Percentiles rank a stretch among this genome's conserved stretches.
phyloP scores from a whole-genome alignment of 2,113 vertebrate species.

The Otolemur garnettii region DNA sequence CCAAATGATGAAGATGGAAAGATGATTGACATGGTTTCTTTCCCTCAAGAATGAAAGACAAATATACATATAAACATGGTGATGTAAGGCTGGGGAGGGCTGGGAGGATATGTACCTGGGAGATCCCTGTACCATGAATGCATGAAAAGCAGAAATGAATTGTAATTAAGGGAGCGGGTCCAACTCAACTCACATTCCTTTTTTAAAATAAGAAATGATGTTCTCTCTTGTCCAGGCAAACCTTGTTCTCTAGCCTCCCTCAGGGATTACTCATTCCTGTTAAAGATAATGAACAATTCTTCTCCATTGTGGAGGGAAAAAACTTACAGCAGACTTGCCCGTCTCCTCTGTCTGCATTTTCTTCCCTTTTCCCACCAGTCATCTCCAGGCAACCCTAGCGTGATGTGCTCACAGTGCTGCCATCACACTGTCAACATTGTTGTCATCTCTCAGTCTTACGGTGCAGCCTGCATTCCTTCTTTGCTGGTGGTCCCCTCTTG shows the following conservation, averaged over 20 bases:
- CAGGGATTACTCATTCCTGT: neutral
- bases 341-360: neutral
- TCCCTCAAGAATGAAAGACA: neutral
- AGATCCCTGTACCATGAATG: neutral
- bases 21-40: neutral
- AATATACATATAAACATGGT: neutral
- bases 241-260: neutral
- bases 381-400: neutral
- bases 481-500: neutral
- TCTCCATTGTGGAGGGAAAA: neutral
- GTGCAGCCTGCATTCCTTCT: neutral
- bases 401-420: neutral
- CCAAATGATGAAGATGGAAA: neutral
- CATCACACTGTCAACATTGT: neutral
- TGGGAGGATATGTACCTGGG: too few species aligned
- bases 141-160: neutral
- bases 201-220: neutral
- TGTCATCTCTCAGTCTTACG: neutral
- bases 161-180: fast-evolving
- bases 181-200: neutral
- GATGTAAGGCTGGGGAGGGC: neutral
- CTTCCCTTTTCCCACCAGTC: neutral
- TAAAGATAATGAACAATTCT: neutral
- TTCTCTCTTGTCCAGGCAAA: neutral
- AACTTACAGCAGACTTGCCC: neutral